Evolutionary conservation across 1,140 invertebrate genomes (phyloP), one percentile per base, ranked within the genome.

Genomic region (Mycetomoellerius zeteki): DNA sequence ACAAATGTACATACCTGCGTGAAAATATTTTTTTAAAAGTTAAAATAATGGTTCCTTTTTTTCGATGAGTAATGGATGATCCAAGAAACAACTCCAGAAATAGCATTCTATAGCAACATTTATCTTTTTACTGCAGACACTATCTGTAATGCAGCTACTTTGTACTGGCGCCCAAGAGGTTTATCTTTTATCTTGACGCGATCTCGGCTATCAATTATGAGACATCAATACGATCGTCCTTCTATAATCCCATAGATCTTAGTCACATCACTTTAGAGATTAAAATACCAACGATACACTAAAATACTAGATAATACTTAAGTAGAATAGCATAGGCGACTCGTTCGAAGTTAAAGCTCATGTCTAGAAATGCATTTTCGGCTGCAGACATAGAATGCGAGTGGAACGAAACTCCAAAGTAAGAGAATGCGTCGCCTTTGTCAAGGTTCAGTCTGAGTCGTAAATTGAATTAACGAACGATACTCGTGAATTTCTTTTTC

Each of bases 111-210:
- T 50, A 3, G 14, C 52, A 50, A 8, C 52, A 47, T 27, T 37
- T 0, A 21, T 16, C 7, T 27, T 56, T 12, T 37, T 47, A 5
- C 4, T 30, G 16, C 37, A 27, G 8, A 3, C 21, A 21, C 8
- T 19, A 14, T n/a, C 43, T 60, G 12, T 67, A 85, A 85, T 65
- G 16, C 47, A 76, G 47, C 72, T 65, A 60, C 78, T 85, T 65
- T 52, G 0, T 30, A 37, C 6, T 7, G 21, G 30, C 19, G 10
- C 5, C 24, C 3, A 14, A 43, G 33, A 65, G 47, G 37, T 69
- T 81, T 69, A 6, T 65, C 2, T 6, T 52, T 43, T 80, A 67
- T 80, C 58, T 2, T 52, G 16, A 69, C 64, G 69, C 30, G 47
- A 81, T 81, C 21, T 67, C 16, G 21, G 8, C 47, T 80, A 67